A percentile compares a stretch with the other conserved stretches of the same genome.
Evolutionary conservation across 2,888 invertebrate species (phyloP).

Genomic region (Tachina lurida): DNA sequence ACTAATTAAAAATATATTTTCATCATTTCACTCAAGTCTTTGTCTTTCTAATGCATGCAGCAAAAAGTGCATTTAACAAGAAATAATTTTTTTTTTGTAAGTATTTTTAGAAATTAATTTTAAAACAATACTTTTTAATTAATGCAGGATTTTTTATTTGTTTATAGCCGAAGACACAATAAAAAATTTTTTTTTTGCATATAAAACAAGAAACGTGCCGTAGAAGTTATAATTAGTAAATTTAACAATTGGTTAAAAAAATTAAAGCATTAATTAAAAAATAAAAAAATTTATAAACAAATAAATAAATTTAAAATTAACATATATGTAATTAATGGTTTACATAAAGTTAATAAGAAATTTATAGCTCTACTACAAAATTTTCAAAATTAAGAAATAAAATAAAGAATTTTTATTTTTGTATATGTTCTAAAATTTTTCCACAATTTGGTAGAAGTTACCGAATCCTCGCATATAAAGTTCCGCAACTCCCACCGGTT

Average conservation of each 20-base stretch:
- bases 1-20: constrained; percentile 7
- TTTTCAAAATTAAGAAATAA: too few relatives aligned
- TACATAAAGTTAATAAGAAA: too few relatives aligned
- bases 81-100: not conserved
- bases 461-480: too few relatives aligned
- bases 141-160: constrained; percentile 25
- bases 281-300: not conserved
- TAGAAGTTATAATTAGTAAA: constrained; percentile 3
- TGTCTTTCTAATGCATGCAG: not conserved
- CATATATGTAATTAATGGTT: too few relatives aligned
- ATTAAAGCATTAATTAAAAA: constrained; percentile 3
- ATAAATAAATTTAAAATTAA: too few relatives aligned
- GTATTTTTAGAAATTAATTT: constrained; percentile 31
- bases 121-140: constrained; percentile 31
- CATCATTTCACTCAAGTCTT: not conserved
- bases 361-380: too few relatives aligned
- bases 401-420: too few relatives aligned
- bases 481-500: too few relatives aligned
- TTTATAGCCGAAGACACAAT: constrained; percentile 2
- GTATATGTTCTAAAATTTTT: too few relatives aligned
- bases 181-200: not conserved
- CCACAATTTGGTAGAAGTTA: too few relatives aligned
- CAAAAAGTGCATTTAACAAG: not conserved
- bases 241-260: not conserved
- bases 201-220: not conserved